Base-by-base conservation (phyloP, 1,140 invertebrate genomes). In the Ostrea denselamellosa region DNA sequence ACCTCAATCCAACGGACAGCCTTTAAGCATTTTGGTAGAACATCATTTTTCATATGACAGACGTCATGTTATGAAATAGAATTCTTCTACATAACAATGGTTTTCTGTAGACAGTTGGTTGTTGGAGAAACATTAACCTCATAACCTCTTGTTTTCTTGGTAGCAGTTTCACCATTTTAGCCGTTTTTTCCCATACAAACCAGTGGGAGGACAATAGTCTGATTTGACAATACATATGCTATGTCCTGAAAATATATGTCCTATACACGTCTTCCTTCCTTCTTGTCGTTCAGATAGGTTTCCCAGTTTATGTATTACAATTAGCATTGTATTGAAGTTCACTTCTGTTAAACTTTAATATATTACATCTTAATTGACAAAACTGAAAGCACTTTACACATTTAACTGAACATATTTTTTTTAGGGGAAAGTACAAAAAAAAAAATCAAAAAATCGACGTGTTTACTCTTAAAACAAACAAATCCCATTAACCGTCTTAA, bases 101-200 rank as follows among this genome's bases (percentile, higher is more conserved):
- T 77, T 77, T 34, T 77, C 28, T 25, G 68, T 77, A 77, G 25
- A 77, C 28, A 44, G 28, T 34, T 77, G 14, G 25, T 77, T 77
- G 25, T 77, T 77, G 68, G 28, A 77, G 68, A 77, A 77, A 77
- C 68, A 77, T 77, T 77, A 34, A 34, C 68, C 68, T 34, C 25
- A 10, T 77, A 77, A 77, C 68, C 68, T 34, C 25, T 77, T 77
- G 68, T 77, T 77, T 77, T 77, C 68, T 34, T 77, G 68, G 28
- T 77, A 77, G 56, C 68, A 28, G 56, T 7, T 62, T 62, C 56
- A 19, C 14, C 56, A 62, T 62, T 62, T 62, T 62, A 62, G 56
- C 56, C 17, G 0, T 19, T 5, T 19, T 19, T 19, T 7, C 17
- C 17, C 5, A 19, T 19, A 62, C 56, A 62, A n/a, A 62, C 17